These are phyloP conservation scores for Garrulus glandarius DNA, from an alignment of 2,797 vertebrate genomes.

Conservation along the genomic window DNA sequence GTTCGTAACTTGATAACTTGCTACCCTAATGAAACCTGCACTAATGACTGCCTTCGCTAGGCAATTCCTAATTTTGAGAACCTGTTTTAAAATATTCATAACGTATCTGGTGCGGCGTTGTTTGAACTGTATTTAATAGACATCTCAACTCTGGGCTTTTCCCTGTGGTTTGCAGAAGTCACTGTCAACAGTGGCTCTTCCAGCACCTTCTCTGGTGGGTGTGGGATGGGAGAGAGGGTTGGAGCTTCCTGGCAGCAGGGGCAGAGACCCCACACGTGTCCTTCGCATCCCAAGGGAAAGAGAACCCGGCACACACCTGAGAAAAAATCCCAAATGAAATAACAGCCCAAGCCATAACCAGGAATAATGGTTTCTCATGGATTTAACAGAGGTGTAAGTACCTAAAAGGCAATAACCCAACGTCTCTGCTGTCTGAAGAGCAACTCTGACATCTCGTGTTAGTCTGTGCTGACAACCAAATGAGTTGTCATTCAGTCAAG, in stretches of 20 bases:
- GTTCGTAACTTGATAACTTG: not conserved
- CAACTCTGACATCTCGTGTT: not conserved
- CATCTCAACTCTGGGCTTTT: not conserved
- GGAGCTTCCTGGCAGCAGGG: not conserved
- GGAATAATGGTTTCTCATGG: not conserved
- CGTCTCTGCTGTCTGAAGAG: not conserved
- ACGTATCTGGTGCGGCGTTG: not conserved
- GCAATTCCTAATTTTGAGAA: constrained; percentile 21
- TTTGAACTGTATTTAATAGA: constrained; percentile 48
- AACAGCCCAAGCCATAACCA: not conserved
- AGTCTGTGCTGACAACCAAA: not conserved
- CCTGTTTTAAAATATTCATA: constrained; percentile 48
- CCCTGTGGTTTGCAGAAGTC: not conserved
- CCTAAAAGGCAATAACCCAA: not conserved
- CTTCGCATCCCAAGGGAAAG: not conserved
- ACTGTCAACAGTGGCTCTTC: not conserved
- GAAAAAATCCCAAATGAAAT: not conserved
- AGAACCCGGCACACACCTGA: fast-evolving
- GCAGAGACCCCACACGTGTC: fast-evolving
- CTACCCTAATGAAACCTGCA: constrained; percentile 13
- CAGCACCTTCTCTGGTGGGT: not conserved
- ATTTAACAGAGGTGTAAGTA: not conserved
- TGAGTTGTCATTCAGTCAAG: not conserved
- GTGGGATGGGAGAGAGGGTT: not conserved
- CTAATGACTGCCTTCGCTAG: constrained; percentile 28